These are phyloP conservation scores for Hippoglossus hippoglossus DNA, from an alignment of 2,797 vertebrate genomes.

Conservation along the genomic window DNA sequence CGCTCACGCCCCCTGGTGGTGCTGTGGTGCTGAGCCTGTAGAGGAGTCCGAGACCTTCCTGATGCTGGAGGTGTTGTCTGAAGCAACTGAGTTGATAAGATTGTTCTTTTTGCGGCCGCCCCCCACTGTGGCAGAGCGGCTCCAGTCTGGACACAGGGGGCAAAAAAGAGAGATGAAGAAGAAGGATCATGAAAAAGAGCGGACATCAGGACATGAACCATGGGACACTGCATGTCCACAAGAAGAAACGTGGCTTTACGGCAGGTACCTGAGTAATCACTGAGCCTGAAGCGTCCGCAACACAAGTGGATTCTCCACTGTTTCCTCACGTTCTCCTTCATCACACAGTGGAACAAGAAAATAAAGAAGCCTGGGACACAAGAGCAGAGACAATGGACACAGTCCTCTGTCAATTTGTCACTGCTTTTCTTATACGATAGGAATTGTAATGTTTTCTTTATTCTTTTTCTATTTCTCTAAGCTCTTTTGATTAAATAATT, in stretches of 20 bases:
- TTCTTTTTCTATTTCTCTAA: neutral
- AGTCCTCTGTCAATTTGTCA: neutral
- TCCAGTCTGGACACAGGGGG: constrained; percentile 82
- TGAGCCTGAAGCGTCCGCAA: constrained; percentile 79
- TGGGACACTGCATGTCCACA: neutral
- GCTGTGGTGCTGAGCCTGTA: constrained; percentile 3
- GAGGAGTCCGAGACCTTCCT: constrained; percentile 77
- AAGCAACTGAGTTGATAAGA: constrained; percentile 68
- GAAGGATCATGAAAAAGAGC: no score
- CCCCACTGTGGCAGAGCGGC: constrained; percentile 62
- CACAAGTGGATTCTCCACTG: constrained; percentile 87
- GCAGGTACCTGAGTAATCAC: constrained; percentile 83
- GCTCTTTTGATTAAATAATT: neutral
- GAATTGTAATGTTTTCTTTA: neutral
- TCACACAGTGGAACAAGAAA: constrained; percentile 92
- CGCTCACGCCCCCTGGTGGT: constrained; percentile 55
- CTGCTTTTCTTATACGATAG: neutral
- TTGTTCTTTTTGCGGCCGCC: constrained; percentile 62
- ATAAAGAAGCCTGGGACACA: constrained; percentile 87
- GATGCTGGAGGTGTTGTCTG: constrained; percentile 71
- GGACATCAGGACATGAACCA: neutral
- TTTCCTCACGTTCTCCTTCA: constrained; percentile 91
- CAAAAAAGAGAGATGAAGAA: constrained; percentile 1
- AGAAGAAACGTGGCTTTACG: neutral
- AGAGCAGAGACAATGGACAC: neutral